phyloP scores from a whole-genome alignment of 2,797 vertebrate genomes.

The Ptychobarbus kaznakovi region DNA sequence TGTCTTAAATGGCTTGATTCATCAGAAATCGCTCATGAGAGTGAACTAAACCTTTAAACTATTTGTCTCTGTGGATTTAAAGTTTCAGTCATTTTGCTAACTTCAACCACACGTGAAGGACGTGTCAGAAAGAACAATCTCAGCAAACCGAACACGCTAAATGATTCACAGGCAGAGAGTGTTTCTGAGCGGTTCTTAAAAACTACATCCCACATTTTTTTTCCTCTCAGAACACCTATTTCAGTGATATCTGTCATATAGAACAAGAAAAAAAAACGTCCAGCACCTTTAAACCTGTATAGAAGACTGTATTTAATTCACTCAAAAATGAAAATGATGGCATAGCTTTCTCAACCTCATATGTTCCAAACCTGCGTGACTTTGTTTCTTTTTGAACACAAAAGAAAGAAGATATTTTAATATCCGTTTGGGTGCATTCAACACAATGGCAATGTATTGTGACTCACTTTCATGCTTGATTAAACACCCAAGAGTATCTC shows the following conservation, averaged over 20 bases:
- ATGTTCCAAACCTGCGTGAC: neutral
- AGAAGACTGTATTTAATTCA: neutral
- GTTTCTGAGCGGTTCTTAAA: neutral
- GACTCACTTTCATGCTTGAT: constrained; percentile 8
- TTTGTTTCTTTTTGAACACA: constrained; percentile 12
- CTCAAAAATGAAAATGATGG: neutral
- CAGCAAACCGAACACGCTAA: neutral
- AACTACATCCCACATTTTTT: neutral
- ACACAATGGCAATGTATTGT: neutral
- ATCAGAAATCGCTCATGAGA: neutral
- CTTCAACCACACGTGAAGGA: neutral
- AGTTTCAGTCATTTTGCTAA: constrained; percentile 5
- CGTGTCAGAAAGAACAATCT: neutral
- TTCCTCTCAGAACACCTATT: neutral
- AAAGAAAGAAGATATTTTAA: constrained; percentile 11
- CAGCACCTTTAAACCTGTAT: neutral
- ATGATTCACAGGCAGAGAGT: constrained; percentile 4
- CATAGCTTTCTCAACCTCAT: neutral
- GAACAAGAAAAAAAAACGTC: neutral
- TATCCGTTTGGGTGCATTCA: constrained; percentile 7
- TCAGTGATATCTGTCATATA: neutral
- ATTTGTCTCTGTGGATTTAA: neutral
- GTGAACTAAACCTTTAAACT: neutral
- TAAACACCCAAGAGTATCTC: neutral
- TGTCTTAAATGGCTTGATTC: neutral